Percentiles rank a stretch among this genome's conserved stretches.
Evolutionary conservation across 53 echinoderm and acorn worm genomes (phyloP).

Genomic region (Hippasteria phrygiana): DNA sequence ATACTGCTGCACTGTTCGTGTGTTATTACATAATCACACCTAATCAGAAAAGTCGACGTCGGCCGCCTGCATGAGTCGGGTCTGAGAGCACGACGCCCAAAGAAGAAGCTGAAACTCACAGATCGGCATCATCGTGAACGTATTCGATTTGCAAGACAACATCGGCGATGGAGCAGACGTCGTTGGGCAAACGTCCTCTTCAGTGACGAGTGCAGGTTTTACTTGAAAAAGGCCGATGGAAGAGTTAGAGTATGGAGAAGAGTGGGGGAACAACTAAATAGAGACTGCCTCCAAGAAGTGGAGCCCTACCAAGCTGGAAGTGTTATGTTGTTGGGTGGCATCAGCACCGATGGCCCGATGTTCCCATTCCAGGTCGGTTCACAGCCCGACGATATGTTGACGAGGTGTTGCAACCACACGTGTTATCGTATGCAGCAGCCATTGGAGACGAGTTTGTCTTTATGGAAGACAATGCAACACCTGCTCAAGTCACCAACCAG

Average conservation of each 20-base stretch:
- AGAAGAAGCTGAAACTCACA: slow-evolving; percentile 23
- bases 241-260: slow-evolving; percentile 49
- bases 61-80: neutral
- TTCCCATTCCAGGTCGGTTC: slow-evolving; percentile 14
- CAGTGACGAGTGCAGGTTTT: slow-evolving; percentile 56
- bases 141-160: slow-evolving; percentile 10
- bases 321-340: slow-evolving; percentile 59
- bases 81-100: slow-evolving; percentile 25
- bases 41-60: no score
- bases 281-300: slow-evolving; percentile 20
- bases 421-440: slow-evolving; percentile 61
- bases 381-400: slow-evolving; percentile 43
- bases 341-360: slow-evolving; percentile 48
- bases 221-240: slow-evolving; percentile 27
- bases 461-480: slow-evolving; percentile 61
- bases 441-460: slow-evolving; percentile 51
- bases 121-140: slow-evolving; percentile 21
- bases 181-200: slow-evolving; percentile 33
- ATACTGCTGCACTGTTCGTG: no score
- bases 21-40: no score
- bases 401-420: slow-evolving; percentile 54
- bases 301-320: slow-evolving; percentile 35
- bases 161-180: slow-evolving; percentile 52
- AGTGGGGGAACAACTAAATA: slow-evolving; percentile 15
- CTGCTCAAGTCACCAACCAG: neutral